These are phyloP conservation scores for Lagria hirta DNA, from an alignment of 2,888 invertebrate species.

Conservation along the genomic window DNA sequence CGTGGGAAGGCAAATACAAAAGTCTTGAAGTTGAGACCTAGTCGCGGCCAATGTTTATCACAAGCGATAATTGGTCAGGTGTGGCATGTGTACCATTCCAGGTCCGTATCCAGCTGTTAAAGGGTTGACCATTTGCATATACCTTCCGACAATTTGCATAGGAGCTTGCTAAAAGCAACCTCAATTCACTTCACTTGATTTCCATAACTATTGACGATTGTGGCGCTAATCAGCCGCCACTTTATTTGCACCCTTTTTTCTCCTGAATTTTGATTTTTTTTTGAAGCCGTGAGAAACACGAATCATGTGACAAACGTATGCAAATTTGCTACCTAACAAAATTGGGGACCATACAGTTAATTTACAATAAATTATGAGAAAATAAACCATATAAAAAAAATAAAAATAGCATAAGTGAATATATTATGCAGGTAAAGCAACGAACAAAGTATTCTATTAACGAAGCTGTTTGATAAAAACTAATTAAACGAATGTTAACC, in stretches of 20 bases:
- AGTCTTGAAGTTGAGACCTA: conserved; percentile 32
- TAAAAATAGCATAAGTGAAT: too few relatives aligned
- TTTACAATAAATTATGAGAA: too few relatives aligned
- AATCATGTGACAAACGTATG: too few relatives aligned
- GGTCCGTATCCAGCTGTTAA: conserved; percentile 7
- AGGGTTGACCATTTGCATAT: not conserved
- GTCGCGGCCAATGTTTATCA: conserved; percentile 41
- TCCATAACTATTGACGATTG: conserved; percentile 28
- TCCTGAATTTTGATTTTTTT: too few relatives aligned
- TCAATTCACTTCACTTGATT: conserved; percentile 2
- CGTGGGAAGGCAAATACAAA: conserved; percentile 30
- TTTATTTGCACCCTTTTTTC: conserved; percentile 32
- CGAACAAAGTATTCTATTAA: too few relatives aligned
- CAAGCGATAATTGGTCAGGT: conserved; percentile 46
- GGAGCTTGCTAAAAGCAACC: not conserved
- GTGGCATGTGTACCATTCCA: conserved; percentile 33
- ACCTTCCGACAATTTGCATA: not conserved
- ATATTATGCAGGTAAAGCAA: too few relatives aligned
- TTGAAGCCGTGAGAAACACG: too few relatives aligned
- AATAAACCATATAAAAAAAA: too few relatives aligned
- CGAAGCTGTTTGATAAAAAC: too few relatives aligned
- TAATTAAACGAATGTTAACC: too few relatives aligned
- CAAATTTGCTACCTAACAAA: too few relatives aligned
- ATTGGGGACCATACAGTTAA: too few relatives aligned
- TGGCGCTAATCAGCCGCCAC: conserved; percentile 30